A percentile compares a stretch with the other conserved stretches of the same genome.
Evolutionary conservation across 2,888 invertebrate species (phyloP).

Genomic region (Epinotia ramella): DNA sequence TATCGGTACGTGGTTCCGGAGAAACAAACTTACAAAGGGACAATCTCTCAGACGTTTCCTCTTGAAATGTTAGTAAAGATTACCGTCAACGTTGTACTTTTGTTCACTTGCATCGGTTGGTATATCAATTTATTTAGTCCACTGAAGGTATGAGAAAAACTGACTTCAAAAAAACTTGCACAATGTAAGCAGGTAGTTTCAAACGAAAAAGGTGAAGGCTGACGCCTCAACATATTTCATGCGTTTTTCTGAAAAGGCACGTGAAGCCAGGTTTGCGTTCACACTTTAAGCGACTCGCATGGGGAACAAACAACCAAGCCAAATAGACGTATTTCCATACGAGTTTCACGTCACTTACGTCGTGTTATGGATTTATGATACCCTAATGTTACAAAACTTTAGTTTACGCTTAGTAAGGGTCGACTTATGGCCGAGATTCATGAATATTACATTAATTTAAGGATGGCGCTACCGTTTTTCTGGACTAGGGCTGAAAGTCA

Average conservation of each 20-base stretch:
- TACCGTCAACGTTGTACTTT: too few species aligned
- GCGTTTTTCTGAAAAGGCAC: neutral
- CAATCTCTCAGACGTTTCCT: too few species aligned
- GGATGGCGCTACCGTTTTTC: slow-evolving; percentile 55
- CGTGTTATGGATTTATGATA: slow-evolving; percentile 34
- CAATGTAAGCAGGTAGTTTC: neutral
- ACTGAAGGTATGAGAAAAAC: neutral
- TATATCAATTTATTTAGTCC: neutral
- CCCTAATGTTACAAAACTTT: slow-evolving; percentile 61
- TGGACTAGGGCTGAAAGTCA: neutral
- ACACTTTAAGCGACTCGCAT: slow-evolving; percentile 5
- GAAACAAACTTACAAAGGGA: too few species aligned
- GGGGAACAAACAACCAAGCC: neutral
- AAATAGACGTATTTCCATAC: neutral
- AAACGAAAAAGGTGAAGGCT: neutral
- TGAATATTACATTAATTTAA: slow-evolving; percentile 77
- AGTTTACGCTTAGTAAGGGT: slow-evolving; percentile 65
- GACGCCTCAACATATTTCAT: neutral
- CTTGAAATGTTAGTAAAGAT: too few species aligned
- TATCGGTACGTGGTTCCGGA: too few species aligned
- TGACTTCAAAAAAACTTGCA: neutral
- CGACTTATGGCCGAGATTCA: slow-evolving; percentile 70
- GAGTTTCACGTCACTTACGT: neutral
- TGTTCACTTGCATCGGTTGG: too few species aligned
- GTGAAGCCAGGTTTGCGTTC: neutral